A percentile compares a stretch with the other conserved stretches of the same genome.
phyloP scores from a whole-genome alignment of 2,888 invertebrate genomes.

The Creontiades dilutus region DNA sequence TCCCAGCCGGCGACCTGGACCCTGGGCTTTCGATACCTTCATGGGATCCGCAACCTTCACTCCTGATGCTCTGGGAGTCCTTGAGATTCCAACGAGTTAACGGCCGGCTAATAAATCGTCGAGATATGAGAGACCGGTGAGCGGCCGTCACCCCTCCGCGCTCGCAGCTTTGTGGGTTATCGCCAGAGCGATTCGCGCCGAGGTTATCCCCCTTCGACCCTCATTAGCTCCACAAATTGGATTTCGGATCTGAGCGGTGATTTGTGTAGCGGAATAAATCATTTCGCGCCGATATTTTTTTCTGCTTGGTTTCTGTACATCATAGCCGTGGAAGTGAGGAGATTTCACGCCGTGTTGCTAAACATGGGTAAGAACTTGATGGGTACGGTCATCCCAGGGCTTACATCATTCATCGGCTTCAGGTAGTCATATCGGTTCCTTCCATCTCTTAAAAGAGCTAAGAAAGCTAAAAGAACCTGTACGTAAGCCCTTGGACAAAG shows the following conservation, averaged over 20 bases:
- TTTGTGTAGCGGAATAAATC: conserved; percentile 13
- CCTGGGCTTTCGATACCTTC: neutral
- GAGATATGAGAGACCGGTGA: conserved; percentile 47
- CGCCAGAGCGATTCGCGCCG: conserved; percentile 33
- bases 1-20: neutral
- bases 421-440: too few species aligned
- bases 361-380: neutral
- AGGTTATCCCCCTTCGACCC: conserved; percentile 44
- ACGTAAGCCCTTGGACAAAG: too few species aligned
- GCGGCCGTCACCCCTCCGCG: conserved; percentile 47
- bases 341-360: neutral
- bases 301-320: neutral
- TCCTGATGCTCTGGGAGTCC: conserved; percentile 49
- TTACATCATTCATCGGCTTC: neutral
- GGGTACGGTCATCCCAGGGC: neutral
- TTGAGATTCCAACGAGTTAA: conserved; percentile 47
- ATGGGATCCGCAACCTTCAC: conserved; percentile 41
- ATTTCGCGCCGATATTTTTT: neutral
- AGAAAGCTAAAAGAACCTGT: too few species aligned
- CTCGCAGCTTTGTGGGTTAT: conserved; percentile 48
- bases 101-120: conserved; percentile 55
- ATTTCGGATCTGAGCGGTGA: conserved; percentile 19
- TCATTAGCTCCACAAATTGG: conserved; percentile 60
- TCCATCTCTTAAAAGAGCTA: too few species aligned
- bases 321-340: conserved; percentile 10